Conservation (phyloP, 2,113 vertebrate genomes). For the Nanger granti region DNA sequence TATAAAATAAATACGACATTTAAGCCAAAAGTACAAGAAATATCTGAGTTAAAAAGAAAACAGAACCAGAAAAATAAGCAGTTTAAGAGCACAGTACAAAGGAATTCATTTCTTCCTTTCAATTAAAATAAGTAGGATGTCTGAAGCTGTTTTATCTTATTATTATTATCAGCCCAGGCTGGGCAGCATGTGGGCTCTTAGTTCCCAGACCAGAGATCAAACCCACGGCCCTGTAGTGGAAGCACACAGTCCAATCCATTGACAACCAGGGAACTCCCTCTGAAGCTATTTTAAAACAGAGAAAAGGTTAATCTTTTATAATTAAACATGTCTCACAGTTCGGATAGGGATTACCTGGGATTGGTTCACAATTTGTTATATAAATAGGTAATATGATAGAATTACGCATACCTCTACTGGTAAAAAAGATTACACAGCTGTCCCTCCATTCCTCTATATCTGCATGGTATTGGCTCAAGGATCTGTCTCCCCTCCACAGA, state of each 20-base stretch:
- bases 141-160: neutral
- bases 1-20: neutral
- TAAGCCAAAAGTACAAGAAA: constrained; percentile 5
- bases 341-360: neutral
- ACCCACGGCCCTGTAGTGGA: neutral
- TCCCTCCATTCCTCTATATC: neutral
- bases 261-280: neutral
- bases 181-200: neutral
- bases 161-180: neutral
- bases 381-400: neutral
- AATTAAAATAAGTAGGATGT: neutral
- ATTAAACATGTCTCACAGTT: neutral
- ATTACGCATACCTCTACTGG: neutral
- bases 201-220: neutral
- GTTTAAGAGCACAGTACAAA: neutral
- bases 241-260: neutral
- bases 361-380: neutral
- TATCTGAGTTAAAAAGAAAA: constrained; percentile 1
- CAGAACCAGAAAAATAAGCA: neutral
- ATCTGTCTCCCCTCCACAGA: neutral
- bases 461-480: neutral
- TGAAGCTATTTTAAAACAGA: neutral
- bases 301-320: neutral
- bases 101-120: neutral
- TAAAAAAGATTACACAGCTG: neutral